A percentile compares a stretch with the other conserved stretches of the same genome.
phyloP scores from a whole-genome alignment of 1,140 invertebrate species.

The Pseudomyrmex concolor region DNA sequence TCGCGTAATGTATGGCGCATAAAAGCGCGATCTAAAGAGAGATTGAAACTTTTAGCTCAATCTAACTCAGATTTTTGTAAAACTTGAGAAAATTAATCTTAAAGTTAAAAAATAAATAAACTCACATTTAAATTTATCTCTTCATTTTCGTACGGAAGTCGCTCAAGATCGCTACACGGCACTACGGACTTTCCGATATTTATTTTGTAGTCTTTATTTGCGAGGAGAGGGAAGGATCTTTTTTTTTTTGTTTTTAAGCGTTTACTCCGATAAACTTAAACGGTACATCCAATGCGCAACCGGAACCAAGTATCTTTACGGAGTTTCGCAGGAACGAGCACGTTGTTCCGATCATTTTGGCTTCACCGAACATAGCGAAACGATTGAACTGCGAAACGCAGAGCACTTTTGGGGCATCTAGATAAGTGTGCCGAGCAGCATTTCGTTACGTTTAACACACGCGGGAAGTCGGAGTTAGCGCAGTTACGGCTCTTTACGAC shows the following conservation, averaged over 20 bases:
- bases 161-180: not conserved
- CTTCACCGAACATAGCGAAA: conserved; percentile 40
- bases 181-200: not conserved
- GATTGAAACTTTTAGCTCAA: conserved; percentile 8
- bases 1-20: not conserved
- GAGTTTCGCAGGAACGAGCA: conserved; percentile 50
- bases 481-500: conserved; percentile 51
- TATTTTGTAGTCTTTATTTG: not conserved
- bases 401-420: conserved; percentile 52
- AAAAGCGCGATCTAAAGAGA: conserved; percentile 23
- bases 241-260: not conserved
- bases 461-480: not conserved
- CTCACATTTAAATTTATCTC: conserved; percentile 30
- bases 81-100: conserved; percentile 43
- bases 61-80: not conserved
- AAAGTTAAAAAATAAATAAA: conserved; percentile 4
- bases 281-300: not conserved
- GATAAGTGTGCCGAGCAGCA: conserved; percentile 24
- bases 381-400: conserved; percentile 35
- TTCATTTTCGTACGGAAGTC: not conserved
- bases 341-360: conserved; percentile 56
- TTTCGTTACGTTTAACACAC: conserved; percentile 50
- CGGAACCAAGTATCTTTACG: conserved; percentile 52
- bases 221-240: not conserved
- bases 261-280: not conserved